phyloP scores from a whole-genome alignment of 2,113 vertebrate genomes.

The Picathartes gymnocephalus region DNA sequence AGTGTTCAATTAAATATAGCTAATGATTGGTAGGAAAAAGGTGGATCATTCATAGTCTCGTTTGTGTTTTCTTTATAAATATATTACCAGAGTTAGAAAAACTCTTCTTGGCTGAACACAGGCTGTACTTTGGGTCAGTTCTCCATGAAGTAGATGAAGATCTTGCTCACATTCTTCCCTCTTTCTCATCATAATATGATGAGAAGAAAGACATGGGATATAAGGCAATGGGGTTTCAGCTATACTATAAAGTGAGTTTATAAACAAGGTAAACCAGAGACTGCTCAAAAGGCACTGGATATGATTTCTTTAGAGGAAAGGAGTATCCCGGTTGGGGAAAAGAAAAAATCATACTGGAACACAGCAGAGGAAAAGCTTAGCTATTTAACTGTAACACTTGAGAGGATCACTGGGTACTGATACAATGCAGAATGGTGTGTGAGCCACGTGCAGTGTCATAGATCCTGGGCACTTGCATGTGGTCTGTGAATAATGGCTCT shows the following conservation, averaged over 20 bases:
- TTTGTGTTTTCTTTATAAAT: neutral
- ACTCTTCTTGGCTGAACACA: neutral
- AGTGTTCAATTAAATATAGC: neutral
- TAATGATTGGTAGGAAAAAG: neutral
- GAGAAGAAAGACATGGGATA: neutral
- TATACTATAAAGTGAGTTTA: neutral
- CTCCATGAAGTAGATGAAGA: neutral
- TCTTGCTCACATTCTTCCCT: neutral
- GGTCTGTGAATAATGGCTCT: neutral
- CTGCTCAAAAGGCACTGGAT: neutral
- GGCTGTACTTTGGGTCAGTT: neutral
- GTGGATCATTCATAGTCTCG: neutral
- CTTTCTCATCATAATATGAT: neutral
- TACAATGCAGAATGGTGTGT: neutral
- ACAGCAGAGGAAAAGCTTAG: neutral
- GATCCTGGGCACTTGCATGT: neutral
- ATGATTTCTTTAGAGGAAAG: neutral
- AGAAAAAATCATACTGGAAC: neutral
- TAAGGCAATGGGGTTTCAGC: neutral
- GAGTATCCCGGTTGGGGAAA: rapidly evolving
- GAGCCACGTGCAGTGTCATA: neutral
- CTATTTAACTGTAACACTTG: neutral
- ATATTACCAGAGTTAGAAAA: neutral
- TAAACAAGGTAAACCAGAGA: neutral
- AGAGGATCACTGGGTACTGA: neutral